These are phyloP conservation scores for Cheilosia urbana DNA, from an alignment of 2,888 invertebrate genomes.

Conservation along the genomic window DNA sequence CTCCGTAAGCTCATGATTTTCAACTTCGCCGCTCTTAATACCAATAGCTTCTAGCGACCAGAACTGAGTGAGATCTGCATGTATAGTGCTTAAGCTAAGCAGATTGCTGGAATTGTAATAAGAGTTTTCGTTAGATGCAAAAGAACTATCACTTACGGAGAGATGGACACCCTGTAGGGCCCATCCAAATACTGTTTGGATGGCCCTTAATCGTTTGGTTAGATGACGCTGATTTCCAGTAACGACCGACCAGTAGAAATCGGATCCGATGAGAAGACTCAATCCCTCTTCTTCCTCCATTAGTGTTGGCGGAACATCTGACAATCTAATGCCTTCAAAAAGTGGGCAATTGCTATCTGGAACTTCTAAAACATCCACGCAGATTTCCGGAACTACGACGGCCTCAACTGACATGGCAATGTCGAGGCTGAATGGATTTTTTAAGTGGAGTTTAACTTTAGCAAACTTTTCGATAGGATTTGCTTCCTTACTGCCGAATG, in stretches of 20 bases:
- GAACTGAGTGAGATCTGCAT: background rate
- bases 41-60: constrained; percentile 11
- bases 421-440: background rate
- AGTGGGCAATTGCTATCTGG: background rate
- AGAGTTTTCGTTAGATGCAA: background rate
- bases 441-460: background rate
- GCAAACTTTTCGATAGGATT: background rate
- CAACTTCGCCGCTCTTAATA: background rate
- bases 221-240: too few species aligned
- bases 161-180: background rate
- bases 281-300: too few species aligned
- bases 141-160: constrained; percentile 3
- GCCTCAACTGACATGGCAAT: background rate
- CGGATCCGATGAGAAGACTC: too few species aligned
- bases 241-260: too few species aligned
- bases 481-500: background rate
- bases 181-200: constrained; percentile 4
- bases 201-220: too few species aligned
- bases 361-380: background rate
- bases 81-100: background rate
- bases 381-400: background rate
- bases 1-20: background rate
- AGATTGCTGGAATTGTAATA: constrained; percentile 12
- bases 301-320: too few species aligned
- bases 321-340: too few species aligned